Percentiles rank a stretch among this genome's conserved stretches.
Conservation (phyloP, 1,140 invertebrate species). For the Scaptomyza hsui region DNA sequence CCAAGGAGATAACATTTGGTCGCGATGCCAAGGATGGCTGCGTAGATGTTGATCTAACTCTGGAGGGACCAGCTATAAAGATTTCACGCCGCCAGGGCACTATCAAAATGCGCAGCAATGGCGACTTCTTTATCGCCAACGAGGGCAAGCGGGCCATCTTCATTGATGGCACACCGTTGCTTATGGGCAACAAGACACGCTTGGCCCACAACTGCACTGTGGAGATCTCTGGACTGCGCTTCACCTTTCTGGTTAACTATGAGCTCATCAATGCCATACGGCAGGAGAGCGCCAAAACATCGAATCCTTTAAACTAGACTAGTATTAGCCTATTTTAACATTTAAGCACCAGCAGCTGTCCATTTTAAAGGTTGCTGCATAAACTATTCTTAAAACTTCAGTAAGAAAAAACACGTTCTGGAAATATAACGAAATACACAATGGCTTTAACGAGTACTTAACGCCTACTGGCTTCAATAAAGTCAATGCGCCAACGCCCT, state of each 20-base stretch:
- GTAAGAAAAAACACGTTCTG: conserved; percentile 57
- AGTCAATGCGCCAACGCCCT: conserved; percentile 56
- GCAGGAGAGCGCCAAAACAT: conserved; percentile 91
- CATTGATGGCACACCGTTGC: conserved; percentile 95
- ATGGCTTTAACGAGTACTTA: conserved; percentile 41
- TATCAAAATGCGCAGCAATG: conserved; percentile 95
- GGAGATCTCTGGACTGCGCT: conserved; percentile 95
- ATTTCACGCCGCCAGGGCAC: conserved; percentile 94
- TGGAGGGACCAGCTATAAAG: conserved; percentile 95
- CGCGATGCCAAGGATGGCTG: conserved; percentile 93
- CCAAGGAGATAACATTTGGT: conserved; percentile 97
- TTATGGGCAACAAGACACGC: conserved; percentile 93
- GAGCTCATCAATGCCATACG: conserved; percentile 94
- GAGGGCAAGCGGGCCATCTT: conserved; percentile 98
- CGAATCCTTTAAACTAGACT: conserved; percentile 82
- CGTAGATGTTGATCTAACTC: conserved; percentile 96
- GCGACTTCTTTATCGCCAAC: conserved; percentile 97
- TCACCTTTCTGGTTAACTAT: conserved; percentile 97
- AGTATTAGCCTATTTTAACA: conserved; percentile 11
- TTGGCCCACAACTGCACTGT: conserved; percentile 97
- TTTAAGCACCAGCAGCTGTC: conserved; percentile 14
- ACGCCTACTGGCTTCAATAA: conserved; percentile 40
- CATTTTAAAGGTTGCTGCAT: conserved; percentile 26
- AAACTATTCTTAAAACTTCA: conserved; percentile 51
- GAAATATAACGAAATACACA: conserved; percentile 48